Base-by-base conservation (phyloP, 2,888 invertebrate species). In the Gastracanthus pulcherrimus region DNA sequence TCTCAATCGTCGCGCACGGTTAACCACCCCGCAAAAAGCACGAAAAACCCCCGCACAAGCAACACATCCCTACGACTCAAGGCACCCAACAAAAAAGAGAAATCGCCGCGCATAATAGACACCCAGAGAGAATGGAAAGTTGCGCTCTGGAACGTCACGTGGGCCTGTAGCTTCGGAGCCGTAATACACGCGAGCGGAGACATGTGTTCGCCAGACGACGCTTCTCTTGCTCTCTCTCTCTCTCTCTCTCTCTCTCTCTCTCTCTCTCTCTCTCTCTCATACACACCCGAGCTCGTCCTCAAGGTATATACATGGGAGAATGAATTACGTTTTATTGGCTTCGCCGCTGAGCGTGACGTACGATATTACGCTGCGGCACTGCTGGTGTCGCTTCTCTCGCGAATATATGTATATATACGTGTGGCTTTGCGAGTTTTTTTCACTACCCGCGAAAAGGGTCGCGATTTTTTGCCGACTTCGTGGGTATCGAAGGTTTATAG, bases 161-260 rank as follows among this genome's bases (percentile, higher is more conserved):
- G 85, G 83, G 2, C 4, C 16, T 41, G 85, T 86, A 85, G 82
- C 87, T 88, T 88, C 86, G 86, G 86, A 87, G 19, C 55, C 26
- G 31, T 9, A 34, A 13, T 7, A 31, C 85, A 75, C 86, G 82
- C 0, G 16, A 9, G 86, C 80, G 85, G 82, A 62, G 86, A 89
- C 89, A 89, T 89, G 86, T 89, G 89, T 87, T 88, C 85, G 84
- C 89, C 89, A 89, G 89, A 89, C 88, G 87, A 11, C 55, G 26
- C 41, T 16, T 81, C 82, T 85, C 19, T 16, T 55, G 13, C 34
- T 51, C 48, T 2, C 23, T 26, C 48, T 62, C 48, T 62, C 60
- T 9, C 38, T 29, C 13, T 41, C 41, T 31, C 38, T 55, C 51
- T 6, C 19, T 55, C 13, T 31, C 23, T 26, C 26, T 34, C 36